Evolutionary conservation across 2,888 invertebrate species (phyloP).

Genomic region (Argyresthia albistria): DNA sequence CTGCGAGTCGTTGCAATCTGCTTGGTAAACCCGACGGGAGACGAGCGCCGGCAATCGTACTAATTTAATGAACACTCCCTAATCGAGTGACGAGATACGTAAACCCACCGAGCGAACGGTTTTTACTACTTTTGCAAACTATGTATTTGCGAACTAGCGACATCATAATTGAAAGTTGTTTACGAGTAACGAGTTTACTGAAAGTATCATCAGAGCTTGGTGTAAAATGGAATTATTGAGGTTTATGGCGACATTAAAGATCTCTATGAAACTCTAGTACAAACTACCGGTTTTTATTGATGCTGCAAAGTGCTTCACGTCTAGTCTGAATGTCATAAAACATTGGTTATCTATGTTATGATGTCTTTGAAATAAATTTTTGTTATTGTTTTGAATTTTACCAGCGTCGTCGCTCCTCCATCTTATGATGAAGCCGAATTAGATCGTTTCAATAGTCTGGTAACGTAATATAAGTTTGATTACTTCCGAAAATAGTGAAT

Average conservation of each 20-base stretch:
- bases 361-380: too few relatives aligned
- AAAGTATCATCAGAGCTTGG: not conserved
- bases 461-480: too few relatives aligned
- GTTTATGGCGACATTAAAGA: not conserved
- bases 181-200: not conserved
- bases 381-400: too few relatives aligned
- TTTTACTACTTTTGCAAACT: constrained; percentile 1
- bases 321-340: too few relatives aligned
- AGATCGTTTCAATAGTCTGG: too few relatives aligned
- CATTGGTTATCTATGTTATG: too few relatives aligned
- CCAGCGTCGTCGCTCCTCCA: too few relatives aligned
- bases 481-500: too few relatives aligned
- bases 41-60: constrained; percentile 50
- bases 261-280: too few relatives aligned
- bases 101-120: constrained; percentile 1
- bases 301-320: too few relatives aligned
- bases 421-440: too few relatives aligned
- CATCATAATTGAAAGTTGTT: not conserved
- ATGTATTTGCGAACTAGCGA: not conserved
- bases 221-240: not conserved
- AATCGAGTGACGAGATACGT: constrained; percentile 49
- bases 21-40: constrained; percentile 49
- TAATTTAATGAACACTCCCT: constrained; percentile 63
- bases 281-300: too few relatives aligned
- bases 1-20: constrained; percentile 44